A percentile compares a stretch with the other conserved stretches of the same genome.
phyloP scores from a whole-genome alignment of 2,888 invertebrate genomes.

The Anarsia innoxiella region DNA sequence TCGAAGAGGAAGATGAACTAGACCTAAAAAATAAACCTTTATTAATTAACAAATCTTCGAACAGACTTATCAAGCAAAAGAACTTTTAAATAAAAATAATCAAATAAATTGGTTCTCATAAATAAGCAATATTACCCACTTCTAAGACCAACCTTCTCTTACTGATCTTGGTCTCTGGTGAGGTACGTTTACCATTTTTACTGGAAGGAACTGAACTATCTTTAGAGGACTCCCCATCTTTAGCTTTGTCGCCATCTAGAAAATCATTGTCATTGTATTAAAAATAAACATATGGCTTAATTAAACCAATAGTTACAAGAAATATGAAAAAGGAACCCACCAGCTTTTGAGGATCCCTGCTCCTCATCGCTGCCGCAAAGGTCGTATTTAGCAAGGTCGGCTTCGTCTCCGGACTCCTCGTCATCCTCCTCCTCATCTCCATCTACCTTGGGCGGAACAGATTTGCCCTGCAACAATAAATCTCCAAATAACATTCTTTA shows the following conservation, averaged over 20 bases:
- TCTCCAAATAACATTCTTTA: neutral
- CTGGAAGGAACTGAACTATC: conserved; percentile 33
- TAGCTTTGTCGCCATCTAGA: conserved; percentile 35
- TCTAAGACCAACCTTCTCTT: conserved; percentile 50
- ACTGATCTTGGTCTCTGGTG: conserved; percentile 39
- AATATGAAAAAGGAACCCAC: conserved; percentile 14
- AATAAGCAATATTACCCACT: conserved; percentile 21
- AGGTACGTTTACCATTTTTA: conserved; percentile 42
- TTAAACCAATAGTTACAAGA: too few species aligned
- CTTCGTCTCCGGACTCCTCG: conserved; percentile 77
- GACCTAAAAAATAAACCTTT: too few species aligned
- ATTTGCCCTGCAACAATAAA: conserved; percentile 59
- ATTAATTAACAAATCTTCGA: neutral
- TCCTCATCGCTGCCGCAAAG: conserved; percentile 82
- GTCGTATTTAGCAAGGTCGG: conserved; percentile 86
- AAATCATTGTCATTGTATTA: neutral
- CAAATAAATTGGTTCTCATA: too few species aligned
- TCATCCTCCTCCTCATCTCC: conserved; percentile 74
- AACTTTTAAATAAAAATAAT: too few species aligned
- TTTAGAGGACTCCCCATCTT: conserved; percentile 43
- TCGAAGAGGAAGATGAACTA: conserved; percentile 63
- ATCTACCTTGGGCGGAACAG: too few species aligned
- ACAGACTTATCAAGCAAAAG: too few species aligned
- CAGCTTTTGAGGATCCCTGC: conserved; percentile 49
- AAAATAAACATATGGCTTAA: conserved; percentile 11